Percentiles rank a stretch among this genome's conserved stretches.
These are phyloP conservation scores for Campoletis raptor DNA, from an alignment of 2,888 invertebrate genomes.

Conservation along the genomic window DNA sequence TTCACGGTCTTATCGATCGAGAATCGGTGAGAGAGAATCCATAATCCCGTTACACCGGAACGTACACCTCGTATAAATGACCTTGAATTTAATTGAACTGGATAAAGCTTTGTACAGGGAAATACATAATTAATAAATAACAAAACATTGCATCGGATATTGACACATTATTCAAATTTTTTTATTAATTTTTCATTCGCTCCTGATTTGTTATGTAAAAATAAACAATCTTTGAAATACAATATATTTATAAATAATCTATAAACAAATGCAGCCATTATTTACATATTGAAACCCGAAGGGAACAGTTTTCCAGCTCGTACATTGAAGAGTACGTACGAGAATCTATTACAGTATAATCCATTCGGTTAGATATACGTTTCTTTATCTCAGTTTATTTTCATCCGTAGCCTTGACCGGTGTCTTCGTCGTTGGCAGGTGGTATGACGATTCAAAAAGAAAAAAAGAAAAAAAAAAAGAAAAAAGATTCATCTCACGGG, in stretches of 20 bases:
- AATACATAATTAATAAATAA: conserved; percentile 22
- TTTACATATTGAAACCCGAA: neutral
- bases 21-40: conserved; percentile 26
- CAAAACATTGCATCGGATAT: neutral
- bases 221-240: neutral
- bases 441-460: conserved; percentile 5
- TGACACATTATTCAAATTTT: neutral
- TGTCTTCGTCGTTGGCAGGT: neutral
- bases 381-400: conserved; percentile 41
- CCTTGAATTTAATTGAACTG: conserved; percentile 50
- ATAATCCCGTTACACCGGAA: conserved; percentile 36
- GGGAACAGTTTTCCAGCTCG: conserved; percentile 1
- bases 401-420: conserved; percentile 50
- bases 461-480: too few species aligned
- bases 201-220: neutral
- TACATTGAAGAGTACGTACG: conserved; percentile 7
- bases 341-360: conserved; percentile 37
- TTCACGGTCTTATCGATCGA: conserved; percentile 7
- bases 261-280: neutral
- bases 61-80: conserved; percentile 29
- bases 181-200: neutral
- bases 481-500: conserved; percentile 60
- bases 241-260: neutral
- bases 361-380: conserved; percentile 26
- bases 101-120: conserved; percentile 23